Evolutionary conservation across 1,140 invertebrate genomes (phyloP), one percentile per base, ranked within the genome.

Genomic region (Drosophila willistoni): DNA sequence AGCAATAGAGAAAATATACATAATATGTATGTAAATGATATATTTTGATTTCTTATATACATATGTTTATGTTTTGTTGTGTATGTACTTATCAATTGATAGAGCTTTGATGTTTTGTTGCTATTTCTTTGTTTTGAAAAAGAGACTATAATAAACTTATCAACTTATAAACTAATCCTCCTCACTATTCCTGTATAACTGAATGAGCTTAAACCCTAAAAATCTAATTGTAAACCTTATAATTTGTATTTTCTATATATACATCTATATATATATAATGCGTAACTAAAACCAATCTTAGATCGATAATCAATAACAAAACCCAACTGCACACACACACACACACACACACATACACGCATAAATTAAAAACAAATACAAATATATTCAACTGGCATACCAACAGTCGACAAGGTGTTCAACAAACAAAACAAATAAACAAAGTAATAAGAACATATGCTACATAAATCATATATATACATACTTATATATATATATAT

Each of bases 321-420:
- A 51, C 5, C 5, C 29, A 29, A 29, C 29, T 29, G 29, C 29
- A 29, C 29, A 25, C 3, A 25, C 25, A 29, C 29, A 29, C 7
- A 47, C 5, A 47, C 1, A 47, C 6, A 47, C 42, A 51, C 17
- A 51, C 44, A 47, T 17, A 47, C 17, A 51, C 44, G 17, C 44
- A 74, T 69, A 75, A 71, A 68, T 29, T 29, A 77, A 71, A 56
- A 69, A 67, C 78, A 61, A 81, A 69, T 81, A 67, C 78, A 61
- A 81, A 69, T 81, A 79, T 67, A 90, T 75, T 90, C 70, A 85
- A 89, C 83, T 87, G 83, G 83, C 83, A 89, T 87, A 87, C 83
- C 83, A 87, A 80, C 83, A 87, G 83, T 89, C 84, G 77, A 89
- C 70, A 89, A 59, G 83, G 83, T 87, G 83, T 87, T 87, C 83